A percentile compares a stretch with the other conserved stretches of the same genome.
These are phyloP conservation scores for Zeus faber DNA, from an alignment of 2,113 vertebrate genomes.

Conservation along the genomic window DNA sequence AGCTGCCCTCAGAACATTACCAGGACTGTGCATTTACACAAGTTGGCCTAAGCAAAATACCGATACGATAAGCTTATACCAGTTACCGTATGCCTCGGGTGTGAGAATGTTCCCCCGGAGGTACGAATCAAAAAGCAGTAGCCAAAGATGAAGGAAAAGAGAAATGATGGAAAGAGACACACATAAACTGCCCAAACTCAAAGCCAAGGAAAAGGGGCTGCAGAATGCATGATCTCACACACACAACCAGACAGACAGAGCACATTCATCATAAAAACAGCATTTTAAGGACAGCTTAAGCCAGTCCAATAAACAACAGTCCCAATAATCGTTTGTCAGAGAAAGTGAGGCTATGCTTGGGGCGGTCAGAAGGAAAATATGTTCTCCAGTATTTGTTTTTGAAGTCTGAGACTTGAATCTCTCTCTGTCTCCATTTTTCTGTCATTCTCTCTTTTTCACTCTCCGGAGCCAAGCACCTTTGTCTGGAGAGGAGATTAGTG, in stretches of 20 bases:
- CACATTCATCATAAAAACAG: slow-evolving; percentile 48
- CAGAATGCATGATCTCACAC: slow-evolving; percentile 20
- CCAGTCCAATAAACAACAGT: slow-evolving; percentile 64
- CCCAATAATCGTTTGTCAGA: slow-evolving; percentile 51
- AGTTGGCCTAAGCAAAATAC: no score
- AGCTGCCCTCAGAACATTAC: no score
- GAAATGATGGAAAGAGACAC: slow-evolving; percentile 14
- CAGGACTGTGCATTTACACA: no score
- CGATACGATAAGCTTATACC: no score
- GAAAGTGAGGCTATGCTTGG: slow-evolving; percentile 26
- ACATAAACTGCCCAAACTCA: no score
- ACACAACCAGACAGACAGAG: slow-evolving; percentile 34
- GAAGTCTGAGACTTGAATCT: slow-evolving; percentile 46
- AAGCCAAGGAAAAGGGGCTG: slow-evolving; percentile 60
- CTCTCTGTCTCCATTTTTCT: slow-evolving; percentile 14
- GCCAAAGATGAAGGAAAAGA: no score
- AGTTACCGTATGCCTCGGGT: no score
- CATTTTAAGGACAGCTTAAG: slow-evolving; percentile 64
- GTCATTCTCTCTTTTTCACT: slow-evolving; percentile 11
- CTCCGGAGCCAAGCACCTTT: slow-evolving; percentile 17
- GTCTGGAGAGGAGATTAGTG: slow-evolving; percentile 47
- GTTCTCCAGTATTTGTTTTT: slow-evolving; percentile 69
- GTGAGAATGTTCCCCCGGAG: no score
- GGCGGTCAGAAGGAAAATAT: slow-evolving; percentile 34
- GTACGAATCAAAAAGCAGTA: no score